These are phyloP conservation scores for Brachypterus glaber DNA, from an alignment of 2,888 invertebrate species.

Conservation along the genomic window DNA sequence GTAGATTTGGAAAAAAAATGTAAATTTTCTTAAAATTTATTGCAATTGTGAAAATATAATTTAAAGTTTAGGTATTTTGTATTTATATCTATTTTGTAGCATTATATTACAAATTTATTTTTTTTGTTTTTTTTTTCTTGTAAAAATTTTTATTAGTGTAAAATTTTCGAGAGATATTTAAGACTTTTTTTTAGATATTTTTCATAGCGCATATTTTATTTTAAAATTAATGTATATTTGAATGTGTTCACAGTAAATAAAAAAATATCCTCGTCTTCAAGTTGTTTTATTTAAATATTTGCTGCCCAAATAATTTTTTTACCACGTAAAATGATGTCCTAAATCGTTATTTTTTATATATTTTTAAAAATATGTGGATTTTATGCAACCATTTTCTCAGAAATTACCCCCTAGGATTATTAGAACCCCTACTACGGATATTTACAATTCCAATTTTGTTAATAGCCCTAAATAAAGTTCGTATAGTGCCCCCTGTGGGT, in stretches of 20 bases:
- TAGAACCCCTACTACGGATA: too few relatives aligned
- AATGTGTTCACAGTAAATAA: conserved; percentile 24
- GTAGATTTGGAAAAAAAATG: too few relatives aligned
- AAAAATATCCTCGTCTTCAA: conserved; percentile 6
- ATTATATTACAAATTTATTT: background rate
- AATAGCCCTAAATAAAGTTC: too few relatives aligned
- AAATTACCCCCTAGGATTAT: too few relatives aligned
- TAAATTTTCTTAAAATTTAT: background rate
- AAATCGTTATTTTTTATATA: too few relatives aligned
- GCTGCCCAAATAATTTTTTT: too few relatives aligned
- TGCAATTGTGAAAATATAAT: background rate
- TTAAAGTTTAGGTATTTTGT: background rate
- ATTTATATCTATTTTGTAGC: background rate
- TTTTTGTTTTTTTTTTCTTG: conserved; percentile 15
- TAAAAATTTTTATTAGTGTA: conserved; percentile 21
- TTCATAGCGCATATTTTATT: conserved; percentile 12
- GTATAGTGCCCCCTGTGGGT: too few relatives aligned
- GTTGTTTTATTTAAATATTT: too few relatives aligned
- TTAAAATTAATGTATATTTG: conserved; percentile 24
- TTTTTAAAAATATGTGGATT: too few relatives aligned
- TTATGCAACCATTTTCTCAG: too few relatives aligned
- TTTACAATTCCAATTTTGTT: too few relatives aligned
- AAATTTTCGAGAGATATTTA: conserved; percentile 16
- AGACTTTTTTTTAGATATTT: conserved; percentile 17
- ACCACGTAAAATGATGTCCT: too few relatives aligned